Percentiles rank a stretch among this genome's conserved stretches.
phyloP scores from a whole-genome alignment of 2,113 vertebrate species.

The Labeo catla region DNA sequence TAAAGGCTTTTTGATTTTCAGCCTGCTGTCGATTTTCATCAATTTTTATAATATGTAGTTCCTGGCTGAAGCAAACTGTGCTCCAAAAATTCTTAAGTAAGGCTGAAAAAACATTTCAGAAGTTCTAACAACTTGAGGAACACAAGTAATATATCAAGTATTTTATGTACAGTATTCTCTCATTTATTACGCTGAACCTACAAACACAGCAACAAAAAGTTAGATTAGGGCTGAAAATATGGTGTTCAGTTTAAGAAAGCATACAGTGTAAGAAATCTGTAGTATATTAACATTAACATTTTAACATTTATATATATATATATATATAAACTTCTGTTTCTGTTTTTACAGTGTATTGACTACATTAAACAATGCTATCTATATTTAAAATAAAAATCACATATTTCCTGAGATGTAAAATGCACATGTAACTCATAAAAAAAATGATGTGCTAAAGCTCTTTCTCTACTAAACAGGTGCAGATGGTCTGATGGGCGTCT shows the following conservation, averaged over 20 bases:
- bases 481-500: slow-evolving; percentile 96
- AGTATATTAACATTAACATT: too few species aligned
- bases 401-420: background rate
- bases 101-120: background rate
- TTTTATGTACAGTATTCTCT: background rate
- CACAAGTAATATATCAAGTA: background rate
- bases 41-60: background rate
- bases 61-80: background rate
- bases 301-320: too few species aligned
- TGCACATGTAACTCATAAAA: background rate
- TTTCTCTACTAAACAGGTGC: slow-evolving; percentile 80
- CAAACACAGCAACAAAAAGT: background rate
- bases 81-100: background rate
- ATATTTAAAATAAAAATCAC: background rate
- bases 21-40: slow-evolving; percentile 12
- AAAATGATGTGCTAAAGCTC: background rate
- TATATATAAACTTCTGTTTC: too few species aligned
- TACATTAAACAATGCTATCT: background rate
- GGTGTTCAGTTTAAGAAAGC: background rate
- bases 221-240: background rate
- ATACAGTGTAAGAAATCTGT: background rate
- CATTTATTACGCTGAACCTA: background rate
- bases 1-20: background rate
- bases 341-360: too few species aligned
- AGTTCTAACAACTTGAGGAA: background rate